Evolutionary conservation across 2,888 invertebrate species (phyloP).

Genomic region (Drosophila kambysellisi): DNA sequence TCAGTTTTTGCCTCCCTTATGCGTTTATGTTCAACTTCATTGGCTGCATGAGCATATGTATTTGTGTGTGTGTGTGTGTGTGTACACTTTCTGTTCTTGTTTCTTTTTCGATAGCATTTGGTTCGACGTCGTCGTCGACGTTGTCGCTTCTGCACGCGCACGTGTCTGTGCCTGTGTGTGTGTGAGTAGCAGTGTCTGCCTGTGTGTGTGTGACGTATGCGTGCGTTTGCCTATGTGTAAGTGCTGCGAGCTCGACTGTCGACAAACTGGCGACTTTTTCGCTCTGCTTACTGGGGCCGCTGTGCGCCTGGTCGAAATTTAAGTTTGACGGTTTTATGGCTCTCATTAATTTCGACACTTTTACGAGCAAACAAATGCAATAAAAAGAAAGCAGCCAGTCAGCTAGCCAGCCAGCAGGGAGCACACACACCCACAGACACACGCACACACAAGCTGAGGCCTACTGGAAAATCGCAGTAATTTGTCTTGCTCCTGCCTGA

Average conservation of each 20-base stretch:
- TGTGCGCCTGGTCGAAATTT: constrained; percentile 83
- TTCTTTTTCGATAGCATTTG: constrained; percentile 37
- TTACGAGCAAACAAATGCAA: constrained; percentile 82
- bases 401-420: constrained; percentile 9
- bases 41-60: constrained; percentile 17
- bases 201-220: constrained; percentile 15
- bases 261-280: constrained; percentile 27
- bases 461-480: constrained; percentile 34
- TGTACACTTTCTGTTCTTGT: constrained; percentile 33
- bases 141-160: constrained; percentile 45
- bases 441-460: constrained; percentile 4
- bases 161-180: constrained; percentile 31
- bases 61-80: constrained; percentile 6
- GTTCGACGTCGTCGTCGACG: constrained; percentile 14
- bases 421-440: constrained; percentile 2
- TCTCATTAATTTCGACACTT: constrained; percentile 83
- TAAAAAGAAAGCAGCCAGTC: constrained; percentile 56
- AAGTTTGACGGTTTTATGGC: constrained; percentile 85
- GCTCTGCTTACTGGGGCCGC: constrained; percentile 39
- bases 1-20: constrained; percentile 71
- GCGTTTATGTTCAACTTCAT: constrained; percentile 14
- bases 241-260: constrained; percentile 43
- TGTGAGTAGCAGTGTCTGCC: constrained; percentile 23
- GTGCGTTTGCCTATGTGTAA: constrained; percentile 32
- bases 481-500: constrained; percentile 29